Evolutionary conservation across 1,140 invertebrate species (phyloP), one percentile per base, ranked within the genome.

Genomic region (Eupeodes corollae): DNA sequence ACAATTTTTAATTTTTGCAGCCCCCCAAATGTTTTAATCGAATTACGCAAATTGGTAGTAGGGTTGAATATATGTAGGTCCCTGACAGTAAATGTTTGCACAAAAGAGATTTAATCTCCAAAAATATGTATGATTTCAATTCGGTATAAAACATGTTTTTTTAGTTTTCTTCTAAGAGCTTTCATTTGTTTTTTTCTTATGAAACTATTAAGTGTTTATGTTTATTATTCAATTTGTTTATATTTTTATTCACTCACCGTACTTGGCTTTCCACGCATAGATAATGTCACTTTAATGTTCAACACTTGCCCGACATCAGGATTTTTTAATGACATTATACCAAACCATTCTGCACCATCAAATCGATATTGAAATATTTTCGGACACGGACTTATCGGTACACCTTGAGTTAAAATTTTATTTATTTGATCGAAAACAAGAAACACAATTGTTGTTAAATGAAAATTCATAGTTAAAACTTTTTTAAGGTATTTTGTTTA

Each of bases 341-440:
- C 63, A 42, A 61, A 67, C 63, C 63, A 67, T 41, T 67, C 59
- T 16, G 42, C 42, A 5, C 63, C 63, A 46, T 67, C 63, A 44
- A 59, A 67, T 31, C 59, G 50, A 44, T 67, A 67, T 44, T 67
- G 63, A 42, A 67, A 67, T 21, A 67, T 53, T 42, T 67, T 67
- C 12, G 63, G 63, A 16, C 63, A 67, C 19, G 63, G 63, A 49
- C 61, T 64, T 15, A 61, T 47, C 6, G 63, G 63, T 47, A 65
- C 59, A 11, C 59, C 57, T 34, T 66, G 63, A 13, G 54, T 57
- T 14, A 53, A 44, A 6, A 47, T 47, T 41, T 55, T 49, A 31
- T 45, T 45, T 14, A 48, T 48, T 31, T 46, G 46, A 38, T 46
- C 42, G 18, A 52, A 32, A 11, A 52, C 39, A 11, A 48, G 42